Evolutionary conservation across 1,140 invertebrate species (phyloP), one percentile per base, ranked within the genome.

Genomic region (Danaus plexippus): DNA sequence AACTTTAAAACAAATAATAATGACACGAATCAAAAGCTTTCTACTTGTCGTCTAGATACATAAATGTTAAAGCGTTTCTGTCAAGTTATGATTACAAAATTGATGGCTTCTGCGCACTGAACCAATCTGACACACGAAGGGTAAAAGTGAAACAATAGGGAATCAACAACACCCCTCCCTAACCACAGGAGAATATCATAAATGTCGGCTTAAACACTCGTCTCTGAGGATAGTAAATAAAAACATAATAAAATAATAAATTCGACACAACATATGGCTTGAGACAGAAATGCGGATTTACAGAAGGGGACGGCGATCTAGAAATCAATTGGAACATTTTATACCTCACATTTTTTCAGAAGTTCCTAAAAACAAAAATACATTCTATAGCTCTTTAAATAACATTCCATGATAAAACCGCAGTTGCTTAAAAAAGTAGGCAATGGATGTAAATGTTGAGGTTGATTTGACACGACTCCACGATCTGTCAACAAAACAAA

Each of bases 241-340:
- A 85, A 85, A 81, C 75, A 75, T 81, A 84, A 85, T 84, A 80
- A 83, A 87, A 87, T 87, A 85, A 86, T 85, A 77, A 75, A 86
- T 85, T 82, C 75, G 41, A 61, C 53, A 73, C 69, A 80, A 84
- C 81, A 84, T 85, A 87, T 84, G 80, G 74, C 66, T 47, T 51
- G 52, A 61, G 55, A 61, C 42, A 56, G 54, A 64, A 61, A 55
- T 67, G 61, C 57, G 57, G 60, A 59, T 66, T 64, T 58, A 61
- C 47, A 57, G 50, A 64, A 59, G 52, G 57, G 65, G 59, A 57
- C 57, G 41, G 47, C 15, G 18, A 40, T 59, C 46, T 47, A 13
- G 43, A 15, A 22, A 42, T 51, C 49, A 12, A n/a, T n/a, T 9
- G 11, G 10, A 44, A 18, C 4, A 52, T 32, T 49, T 49, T 22